Percentiles rank a stretch among this genome's conserved stretches.
These are phyloP conservation scores for Prunella himalayana DNA, from an alignment of 2,113 vertebrate species.

Conservation along the genomic window DNA sequence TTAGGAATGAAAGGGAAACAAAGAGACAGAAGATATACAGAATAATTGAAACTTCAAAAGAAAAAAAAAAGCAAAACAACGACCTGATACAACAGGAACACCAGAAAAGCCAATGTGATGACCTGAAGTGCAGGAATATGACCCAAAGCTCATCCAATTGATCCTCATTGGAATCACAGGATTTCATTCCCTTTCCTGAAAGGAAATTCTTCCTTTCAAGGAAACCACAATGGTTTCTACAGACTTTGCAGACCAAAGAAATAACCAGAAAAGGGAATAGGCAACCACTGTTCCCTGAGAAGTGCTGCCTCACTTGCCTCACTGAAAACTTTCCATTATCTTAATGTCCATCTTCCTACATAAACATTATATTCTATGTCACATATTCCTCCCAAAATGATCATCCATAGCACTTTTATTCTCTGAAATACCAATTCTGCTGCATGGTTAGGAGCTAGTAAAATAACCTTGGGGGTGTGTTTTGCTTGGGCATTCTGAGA, in stretches of 20 bases:
- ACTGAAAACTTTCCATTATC: not conserved
- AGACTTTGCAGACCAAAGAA: not conserved
- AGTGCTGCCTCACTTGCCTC: not conserved
- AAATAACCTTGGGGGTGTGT: not conserved
- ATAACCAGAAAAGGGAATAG: not conserved
- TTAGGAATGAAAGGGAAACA: not conserved
- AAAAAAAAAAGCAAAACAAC: not conserved
- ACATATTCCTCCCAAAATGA: not conserved
- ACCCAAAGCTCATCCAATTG: not conserved
- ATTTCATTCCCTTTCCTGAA: not conserved
- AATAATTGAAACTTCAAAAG: not conserved
- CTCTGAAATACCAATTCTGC: not conserved
- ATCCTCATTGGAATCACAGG: not conserved
- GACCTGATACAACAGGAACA: not conserved
- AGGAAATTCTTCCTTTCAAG: not conserved
- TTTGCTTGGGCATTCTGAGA: not conserved
- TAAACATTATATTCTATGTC: not conserved
- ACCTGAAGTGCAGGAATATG: not conserved
- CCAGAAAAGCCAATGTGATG: not conserved
- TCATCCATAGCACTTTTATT: fast-evolving
- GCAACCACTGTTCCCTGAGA: not conserved
- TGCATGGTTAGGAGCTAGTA: not conserved
- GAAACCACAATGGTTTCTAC: not conserved
- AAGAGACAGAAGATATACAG: not conserved
- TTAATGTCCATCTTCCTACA: not conserved